These are phyloP conservation scores for Platyscapa corneri DNA, from an alignment of 1,140 invertebrate genomes.

Conservation along the genomic window DNA sequence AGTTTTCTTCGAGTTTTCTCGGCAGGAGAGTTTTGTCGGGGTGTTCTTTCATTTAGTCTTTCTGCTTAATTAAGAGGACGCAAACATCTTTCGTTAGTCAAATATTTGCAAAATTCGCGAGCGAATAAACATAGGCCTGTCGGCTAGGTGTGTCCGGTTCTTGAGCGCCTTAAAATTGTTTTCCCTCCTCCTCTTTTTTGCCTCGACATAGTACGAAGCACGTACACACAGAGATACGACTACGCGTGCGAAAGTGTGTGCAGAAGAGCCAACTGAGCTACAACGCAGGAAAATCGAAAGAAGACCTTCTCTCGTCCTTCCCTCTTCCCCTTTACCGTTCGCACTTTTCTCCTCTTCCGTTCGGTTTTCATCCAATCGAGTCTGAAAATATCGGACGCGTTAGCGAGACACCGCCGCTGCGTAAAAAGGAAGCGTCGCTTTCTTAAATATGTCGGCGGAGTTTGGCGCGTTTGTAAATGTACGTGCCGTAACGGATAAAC, in stretches of 20 bases:
- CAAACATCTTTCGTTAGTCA: no score
- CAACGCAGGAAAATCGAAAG: not conserved
- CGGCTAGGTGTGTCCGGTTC: no score
- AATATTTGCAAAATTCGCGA: no score
- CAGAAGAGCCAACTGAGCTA: no score
- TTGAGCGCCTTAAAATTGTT: no score
- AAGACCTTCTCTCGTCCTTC: not conserved
- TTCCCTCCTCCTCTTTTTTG: no score
- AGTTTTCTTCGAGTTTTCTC: not conserved
- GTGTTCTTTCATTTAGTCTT: not conserved
- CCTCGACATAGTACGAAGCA: no score
- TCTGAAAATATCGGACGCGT: not conserved
- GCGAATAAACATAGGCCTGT: no score
- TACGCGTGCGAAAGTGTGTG: no score
- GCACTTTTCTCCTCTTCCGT: not conserved
- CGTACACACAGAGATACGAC: no score
- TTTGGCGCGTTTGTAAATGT: not conserved
- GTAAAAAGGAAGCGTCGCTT: not conserved
- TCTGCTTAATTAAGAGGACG: not conserved
- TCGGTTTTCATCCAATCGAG: not conserved
- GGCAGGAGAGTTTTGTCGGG: no score
- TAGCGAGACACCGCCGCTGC: not conserved
- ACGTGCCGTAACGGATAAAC: not conserved
- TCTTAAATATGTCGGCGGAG: not conserved
- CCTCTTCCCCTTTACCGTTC: not conserved